Evolutionary conservation across 2,797 vertebrate species (phyloP), one percentile per base, ranked within the genome.

Genomic region (Petrocephalus schoutedeni): DNA sequence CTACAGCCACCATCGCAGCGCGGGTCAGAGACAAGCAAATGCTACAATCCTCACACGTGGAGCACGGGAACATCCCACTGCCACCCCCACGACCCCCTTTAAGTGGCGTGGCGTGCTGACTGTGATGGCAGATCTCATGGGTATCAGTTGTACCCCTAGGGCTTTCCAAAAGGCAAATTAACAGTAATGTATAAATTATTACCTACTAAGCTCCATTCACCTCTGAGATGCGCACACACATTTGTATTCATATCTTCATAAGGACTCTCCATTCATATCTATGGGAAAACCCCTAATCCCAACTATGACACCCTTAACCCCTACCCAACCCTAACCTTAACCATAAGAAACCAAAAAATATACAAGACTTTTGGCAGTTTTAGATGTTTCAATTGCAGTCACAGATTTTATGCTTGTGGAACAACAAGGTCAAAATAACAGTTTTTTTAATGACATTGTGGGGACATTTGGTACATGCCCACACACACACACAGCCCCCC

Each of bases 11-110:
- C 80, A 56, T 84, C 0, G 12, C 80, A 32, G 54, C 4, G 32
- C 14, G 85, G 86, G 86, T 87, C 58, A 77, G 53, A 28, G 88
- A 64, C 86, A 51, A n/a, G 53, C 49, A 86, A 45, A 77, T 83
- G 61, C 41, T 41, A 49, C 87, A 19, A 21, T 83, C n/a, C 28
- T 87, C 77, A 49, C 64, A 67, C 41, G 58, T 87, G 53, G 41
- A 3, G 61, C 86, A 41, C 41, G 9, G 53, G 41, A 56, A 74
- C 8, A 74, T 67, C 12, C 56, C 0, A n/a, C 4, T 21, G 12
- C 21, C 12, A 10, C 23, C 21, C 86, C 64, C 21, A 2, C 12
- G n/a, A 45, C 41, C 45, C 49, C 80, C 41, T 6, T 54, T 28
- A 67, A 36, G 21, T 49, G 1, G 56, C 5, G 32, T 28, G 28